Evolutionary conservation across 2,797 vertebrate genomes (phyloP), one percentile per base, ranked within the genome.

Genomic region (Scolopax bukidnonensis): DNA sequence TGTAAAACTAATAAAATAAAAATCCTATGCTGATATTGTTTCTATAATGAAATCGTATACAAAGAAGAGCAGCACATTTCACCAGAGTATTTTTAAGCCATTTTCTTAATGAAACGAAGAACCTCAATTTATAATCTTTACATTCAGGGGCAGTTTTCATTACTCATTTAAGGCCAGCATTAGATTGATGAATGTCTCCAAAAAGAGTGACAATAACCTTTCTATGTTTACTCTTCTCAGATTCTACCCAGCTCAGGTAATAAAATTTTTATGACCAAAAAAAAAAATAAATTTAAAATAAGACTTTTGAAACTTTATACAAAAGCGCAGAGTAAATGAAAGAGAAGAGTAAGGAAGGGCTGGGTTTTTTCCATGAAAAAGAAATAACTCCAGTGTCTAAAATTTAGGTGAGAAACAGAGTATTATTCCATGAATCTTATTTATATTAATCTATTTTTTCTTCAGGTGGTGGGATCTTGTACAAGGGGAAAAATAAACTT

Each of bases 1-100:
- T 48, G 36, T 68, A 91, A 87, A 93, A 83, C 14, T 47, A 77
- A 80, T 76, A 89, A 93, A 82, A 84, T 53, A 56, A 87, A 94
- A 90, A 79, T 70, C 67, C 33, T 51, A 15, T 40, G 12, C 7
- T 61, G 45, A 61, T 87, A 85, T 21, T 78, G 12, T 84, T 92
- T 87, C 43, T 82, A 33, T 89, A 85, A 90, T 57, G 48, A 90
- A 92, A 75, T 11, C 0, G 0, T 64, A 45, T 53, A 69, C 38
- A 87, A 78, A 71, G n/a, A 64, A 86, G 88, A 82, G 28, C 18
- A 50, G 5, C 41, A 38, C 19, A 33, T 90, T 95, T 83, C 33
- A 43, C 68, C 25, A 54, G 14, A 74, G 19, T 60, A 41, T 54
- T 90, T 86, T 83, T 9, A 75, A 74, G 88, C 17, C 9, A 48